Evolutionary conservation across 2,888 invertebrate species (phyloP), one percentile per base, ranked within the genome.

Genomic region (Romanomermis culicivorax): DNA sequence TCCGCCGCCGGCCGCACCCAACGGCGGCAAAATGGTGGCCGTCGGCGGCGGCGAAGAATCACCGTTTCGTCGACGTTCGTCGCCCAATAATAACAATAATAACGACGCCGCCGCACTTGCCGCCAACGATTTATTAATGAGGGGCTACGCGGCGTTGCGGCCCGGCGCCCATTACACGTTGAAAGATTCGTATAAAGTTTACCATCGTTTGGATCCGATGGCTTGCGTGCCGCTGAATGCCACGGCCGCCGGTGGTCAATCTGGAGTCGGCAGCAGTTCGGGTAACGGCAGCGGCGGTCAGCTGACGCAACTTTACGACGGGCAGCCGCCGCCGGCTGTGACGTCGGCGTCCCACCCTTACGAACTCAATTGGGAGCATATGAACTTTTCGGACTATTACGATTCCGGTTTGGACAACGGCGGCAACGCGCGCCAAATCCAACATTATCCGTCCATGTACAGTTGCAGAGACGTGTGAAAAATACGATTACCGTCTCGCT

Each of bases 401-500:
- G 42, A 52, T 30, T 20, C 29, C 17, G n/a, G n/a, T n/a, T n/a
- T n/a, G n/a, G 54, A 54, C 45, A 14, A 50, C 50, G 29, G n/a
- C 20, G 43, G 4, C 26, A 20, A 14, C 25, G 36, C 42, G n/a
- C 4, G 26, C 4, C 42, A 14, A 11, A 43, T 48, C 2, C 53
- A 50, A 27, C 53, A 42, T 45, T 50, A 54, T 50, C 54, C 54
- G 17, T 50, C 49, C 36, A 4, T 54, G 2, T 54, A 54, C 25
- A 50, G 36, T 30, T 54, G 49, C 25, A 23, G 42, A n/a, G n/a
- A n/a, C n/a, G n/a, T n/a, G n/a, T n/a, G n/a, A n/a, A n/a, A n/a
- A n/a, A n/a, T n/a, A n/a, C n/a, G n/a, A n/a, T n/a, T n/a, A n/a
- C n/a, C n/a, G n/a, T n/a, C n/a, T n/a, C n/a, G n/a, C n/a, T n/a